Evolutionary conservation across 2,888 invertebrate genomes (phyloP), one percentile per base, ranked within the genome.

Genomic region (Polia nebulosa): DNA sequence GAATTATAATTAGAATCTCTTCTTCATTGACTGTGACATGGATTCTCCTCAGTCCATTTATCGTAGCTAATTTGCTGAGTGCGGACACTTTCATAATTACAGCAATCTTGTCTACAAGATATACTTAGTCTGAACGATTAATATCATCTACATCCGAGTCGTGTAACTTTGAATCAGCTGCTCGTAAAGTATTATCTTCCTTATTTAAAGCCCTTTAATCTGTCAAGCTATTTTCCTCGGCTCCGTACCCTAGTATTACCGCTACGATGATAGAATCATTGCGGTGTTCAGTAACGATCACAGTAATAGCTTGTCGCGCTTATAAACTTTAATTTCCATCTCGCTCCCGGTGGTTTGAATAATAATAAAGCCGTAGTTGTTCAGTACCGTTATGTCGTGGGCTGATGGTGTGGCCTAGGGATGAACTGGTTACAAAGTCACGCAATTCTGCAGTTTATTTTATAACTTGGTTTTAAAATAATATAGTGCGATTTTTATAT

Each of bases 221-320:
- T 73, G 65, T 66, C 73, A 80, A 63, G 51, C 60, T 39, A 67
- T 67, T 76, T 71, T 80, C 69, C 9, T 72, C 49, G 36, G 52
- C 17, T 64, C 49, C 44, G 8, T 64, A 53, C 57, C 53, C 66
- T 65, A 49, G 20, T 22, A 78, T 82, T 78, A 73, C 60, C 41
- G 53, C 44, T 8, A 49, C 34, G 69, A 34, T 78, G 79, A 83
- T 82, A 59, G 79, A 74, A 83, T 71, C 64, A 73, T 81, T 69
- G 73, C 66, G 76, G 73, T 70, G 57, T 52, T 55, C 63, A 25
- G 68, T 67, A 64, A 61, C 57, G 63, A 71, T 68, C 64, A 56
- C 13, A n/a, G 71, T 72, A 65, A 76, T 76, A 74, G 63, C 79
- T 72, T 82, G 80, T 82, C 76, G 73, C 68, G 76, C 63, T 82